Evolutionary conservation across 1,140 invertebrate genomes (phyloP).

Genomic region (Bombus affinis): DNA sequence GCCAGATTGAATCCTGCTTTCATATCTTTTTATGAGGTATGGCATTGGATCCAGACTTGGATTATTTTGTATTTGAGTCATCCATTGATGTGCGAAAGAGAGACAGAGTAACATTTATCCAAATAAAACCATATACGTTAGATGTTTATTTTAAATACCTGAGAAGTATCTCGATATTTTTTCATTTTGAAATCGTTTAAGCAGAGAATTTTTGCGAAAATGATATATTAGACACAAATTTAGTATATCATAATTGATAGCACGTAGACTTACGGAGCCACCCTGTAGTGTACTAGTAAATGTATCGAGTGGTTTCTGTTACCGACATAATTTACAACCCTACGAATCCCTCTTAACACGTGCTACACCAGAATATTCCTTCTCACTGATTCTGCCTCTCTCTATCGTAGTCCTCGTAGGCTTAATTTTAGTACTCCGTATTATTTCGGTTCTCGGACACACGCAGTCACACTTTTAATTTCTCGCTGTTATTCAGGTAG

Average conservation of each 20-base stretch:
- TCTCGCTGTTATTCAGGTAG: background rate
- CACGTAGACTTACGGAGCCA: constrained; percentile 5
- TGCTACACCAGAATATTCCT: constrained; percentile 14
- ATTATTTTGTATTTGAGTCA: too few species aligned
- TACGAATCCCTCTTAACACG: constrained; percentile 51
- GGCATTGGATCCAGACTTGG: too few species aligned
- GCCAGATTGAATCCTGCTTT: too few species aligned
- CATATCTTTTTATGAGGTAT: too few species aligned
- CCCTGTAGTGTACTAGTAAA: constrained; percentile 39
- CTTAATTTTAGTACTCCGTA: background rate
- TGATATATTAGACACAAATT: background rate
- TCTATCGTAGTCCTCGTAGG: background rate
- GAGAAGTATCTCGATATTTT: too few species aligned
- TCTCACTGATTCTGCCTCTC: constrained; percentile 3
- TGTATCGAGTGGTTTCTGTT: constrained; percentile 73
- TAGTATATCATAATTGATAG: constrained; percentile 18
- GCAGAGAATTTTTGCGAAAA: background rate
- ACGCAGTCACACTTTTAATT: background rate
- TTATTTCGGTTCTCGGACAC: background rate
- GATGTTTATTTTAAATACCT: too few species aligned
- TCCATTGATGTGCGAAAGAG: too few species aligned
- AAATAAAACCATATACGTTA: too few species aligned
- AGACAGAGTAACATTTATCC: too few species aligned
- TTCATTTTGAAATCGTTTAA: too few species aligned
- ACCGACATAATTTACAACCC: constrained; percentile 76